Percentiles rank a stretch among this genome's conserved stretches.
These are phyloP conservation scores for Rousettus madagascariensis DNA, from an alignment of 2,797 vertebrate species.

Conservation along the genomic window DNA sequence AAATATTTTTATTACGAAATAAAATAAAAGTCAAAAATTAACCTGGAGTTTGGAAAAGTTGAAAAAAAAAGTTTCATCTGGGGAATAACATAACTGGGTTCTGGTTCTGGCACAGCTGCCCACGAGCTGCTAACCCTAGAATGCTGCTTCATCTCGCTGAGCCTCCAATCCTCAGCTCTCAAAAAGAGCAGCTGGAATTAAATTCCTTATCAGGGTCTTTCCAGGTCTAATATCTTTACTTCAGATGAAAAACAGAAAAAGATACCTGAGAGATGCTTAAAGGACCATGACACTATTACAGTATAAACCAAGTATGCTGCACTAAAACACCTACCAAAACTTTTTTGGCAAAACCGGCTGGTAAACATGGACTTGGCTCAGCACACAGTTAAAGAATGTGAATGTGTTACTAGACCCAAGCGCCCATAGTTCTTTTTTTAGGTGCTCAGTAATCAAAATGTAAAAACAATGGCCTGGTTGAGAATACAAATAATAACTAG, in stretches of 20 bases:
- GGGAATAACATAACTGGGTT: background rate
- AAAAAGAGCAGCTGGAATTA: background rate
- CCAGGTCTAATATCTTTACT: background rate
- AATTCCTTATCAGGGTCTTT: background rate
- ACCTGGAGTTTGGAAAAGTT: background rate
- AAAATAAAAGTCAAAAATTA: conserved; percentile 3
- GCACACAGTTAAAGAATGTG: background rate
- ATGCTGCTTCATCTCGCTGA: background rate
- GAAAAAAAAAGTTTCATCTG: background rate
- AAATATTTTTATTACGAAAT: background rate
- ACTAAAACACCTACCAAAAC: background rate
- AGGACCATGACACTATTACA: background rate
- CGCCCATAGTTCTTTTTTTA: background rate
- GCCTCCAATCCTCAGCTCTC: background rate
- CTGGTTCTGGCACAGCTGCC: background rate
- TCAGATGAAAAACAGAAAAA: conserved; percentile 31
- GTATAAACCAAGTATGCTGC: background rate
- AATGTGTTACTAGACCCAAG: background rate
- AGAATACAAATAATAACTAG: background rate
- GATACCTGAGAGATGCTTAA: background rate
- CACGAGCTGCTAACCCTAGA: background rate
- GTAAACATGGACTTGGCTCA: background rate
- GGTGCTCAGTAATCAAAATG: background rate
- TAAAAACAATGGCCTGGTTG: background rate
- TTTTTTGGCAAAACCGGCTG: background rate